Percentiles rank a stretch among this genome's conserved stretches.
These are phyloP conservation scores for Abscondita cerata DNA, from an alignment of 2,888 invertebrate species.

Conservation along the genomic window DNA sequence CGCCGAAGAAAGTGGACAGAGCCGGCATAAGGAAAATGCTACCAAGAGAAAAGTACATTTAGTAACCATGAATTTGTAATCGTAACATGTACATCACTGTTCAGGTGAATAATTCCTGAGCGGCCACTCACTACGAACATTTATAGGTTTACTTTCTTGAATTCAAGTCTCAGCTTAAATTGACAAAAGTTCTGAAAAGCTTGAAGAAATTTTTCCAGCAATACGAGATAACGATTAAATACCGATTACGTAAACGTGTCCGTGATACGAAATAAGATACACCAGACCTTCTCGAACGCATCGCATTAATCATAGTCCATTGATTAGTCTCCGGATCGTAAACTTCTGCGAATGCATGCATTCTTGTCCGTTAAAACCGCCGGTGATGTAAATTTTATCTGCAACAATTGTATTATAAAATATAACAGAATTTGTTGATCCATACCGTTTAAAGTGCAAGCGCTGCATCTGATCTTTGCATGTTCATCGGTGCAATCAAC, in stretches of 20 bases:
- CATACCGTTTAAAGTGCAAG: slow-evolving; percentile 80
- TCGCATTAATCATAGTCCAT: slow-evolving; percentile 82
- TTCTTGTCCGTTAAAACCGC: slow-evolving; percentile 92
- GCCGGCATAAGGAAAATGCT: too few species aligned
- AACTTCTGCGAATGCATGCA: slow-evolving; percentile 86
- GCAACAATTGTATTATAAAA: slow-evolving; percentile 30
- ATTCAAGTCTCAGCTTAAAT: too few species aligned
- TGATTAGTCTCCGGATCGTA: slow-evolving; percentile 81
- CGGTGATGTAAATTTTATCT: slow-evolving; percentile 82
- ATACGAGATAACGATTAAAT: slow-evolving; percentile 89
- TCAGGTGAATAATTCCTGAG: too few species aligned
- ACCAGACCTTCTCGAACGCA: slow-evolving; percentile 89
- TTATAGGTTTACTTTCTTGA: too few species aligned
- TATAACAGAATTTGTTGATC: too few species aligned
- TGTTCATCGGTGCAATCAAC: slow-evolving; percentile 85
- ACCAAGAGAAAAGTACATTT: too few species aligned
- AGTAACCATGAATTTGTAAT: too few species aligned
- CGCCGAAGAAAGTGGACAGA: too few species aligned
- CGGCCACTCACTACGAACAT: too few species aligned
- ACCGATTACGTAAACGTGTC: slow-evolving; percentile 78
- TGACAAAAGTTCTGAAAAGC: too few species aligned
- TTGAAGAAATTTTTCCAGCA: too few species aligned
- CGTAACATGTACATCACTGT: too few species aligned
- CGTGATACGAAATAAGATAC: slow-evolving; percentile 89
- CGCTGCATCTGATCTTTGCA: slow-evolving; percentile 91